Conservation (phyloP, 2,797 vertebrate genomes). For the Acropternis orthonyx region DNA sequence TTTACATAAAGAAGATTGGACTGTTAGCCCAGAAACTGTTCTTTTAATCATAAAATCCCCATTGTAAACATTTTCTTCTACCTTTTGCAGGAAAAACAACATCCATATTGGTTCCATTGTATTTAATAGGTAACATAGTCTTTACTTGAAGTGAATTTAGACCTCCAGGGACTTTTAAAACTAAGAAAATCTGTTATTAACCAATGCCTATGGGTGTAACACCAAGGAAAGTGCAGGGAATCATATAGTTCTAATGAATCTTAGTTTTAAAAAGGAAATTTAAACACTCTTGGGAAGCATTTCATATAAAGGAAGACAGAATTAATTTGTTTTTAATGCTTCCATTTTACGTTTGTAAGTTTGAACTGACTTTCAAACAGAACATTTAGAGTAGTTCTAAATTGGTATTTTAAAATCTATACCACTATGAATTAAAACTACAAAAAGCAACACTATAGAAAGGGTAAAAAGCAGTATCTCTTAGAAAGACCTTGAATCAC, state of each 20-base stretch:
- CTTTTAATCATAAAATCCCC: neutral
- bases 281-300: neutral
- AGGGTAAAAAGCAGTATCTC: neutral
- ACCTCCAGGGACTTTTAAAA: neutral
- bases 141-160: neutral
- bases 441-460: neutral
- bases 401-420: neutral
- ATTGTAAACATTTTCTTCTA: neutral
- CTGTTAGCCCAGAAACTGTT: neutral
- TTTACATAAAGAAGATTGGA: neutral
- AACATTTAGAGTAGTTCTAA: neutral
- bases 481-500: neutral
- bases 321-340: neutral
- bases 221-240: neutral
- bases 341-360: neutral
- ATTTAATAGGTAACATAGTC: neutral
- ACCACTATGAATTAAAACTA: neutral
- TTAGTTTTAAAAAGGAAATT: neutral
- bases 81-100: neutral
- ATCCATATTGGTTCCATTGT: neutral
- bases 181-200: neutral
- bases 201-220: neutral
- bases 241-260: neutral
- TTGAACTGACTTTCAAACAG: neutral
- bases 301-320: neutral